Conservation (phyloP, 2,888 invertebrate genomes). For the Epiblema foenella region DNA sequence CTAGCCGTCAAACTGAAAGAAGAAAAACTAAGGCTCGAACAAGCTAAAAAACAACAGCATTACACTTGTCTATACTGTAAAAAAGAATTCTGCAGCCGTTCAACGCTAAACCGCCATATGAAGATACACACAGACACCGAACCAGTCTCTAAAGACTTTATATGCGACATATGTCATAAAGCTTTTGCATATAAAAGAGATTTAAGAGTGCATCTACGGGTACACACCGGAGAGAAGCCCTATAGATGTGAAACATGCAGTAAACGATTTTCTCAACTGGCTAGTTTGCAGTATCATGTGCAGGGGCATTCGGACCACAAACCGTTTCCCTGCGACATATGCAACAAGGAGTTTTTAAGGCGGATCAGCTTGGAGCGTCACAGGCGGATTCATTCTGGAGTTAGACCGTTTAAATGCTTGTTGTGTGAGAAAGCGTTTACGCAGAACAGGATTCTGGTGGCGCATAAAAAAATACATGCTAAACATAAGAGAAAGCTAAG, state of each 20-base stretch:
- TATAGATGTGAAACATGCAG: conserved; percentile 1
- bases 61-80: conserved; percentile 9
- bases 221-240: conserved; percentile 22
- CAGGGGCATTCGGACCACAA: neutral
- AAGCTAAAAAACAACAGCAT: conserved; percentile 5
- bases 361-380: conserved; percentile 13
- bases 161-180: conserved; percentile 16
- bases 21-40: neutral
- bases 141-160: conserved; percentile 3
- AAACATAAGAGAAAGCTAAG: conserved; percentile 4
- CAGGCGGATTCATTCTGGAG: neutral
- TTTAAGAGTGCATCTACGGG: conserved; percentile 13
- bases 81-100: conserved; percentile 5
- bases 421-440: conserved; percentile 14
- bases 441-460: neutral
- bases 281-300: conserved; percentile 7
- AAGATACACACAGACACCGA: neutral
- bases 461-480: neutral
- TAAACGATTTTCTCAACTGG: conserved; percentile 4
- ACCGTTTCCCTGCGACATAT: neutral
- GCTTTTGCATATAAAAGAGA: neutral
- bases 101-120: conserved; percentile 13
- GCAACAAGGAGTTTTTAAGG: conserved; percentile 1
- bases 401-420: conserved; percentile 1
- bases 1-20: neutral